Evolutionary conservation across 2,888 invertebrate genomes (phyloP).

Genomic region (Phortica okadai): DNA sequence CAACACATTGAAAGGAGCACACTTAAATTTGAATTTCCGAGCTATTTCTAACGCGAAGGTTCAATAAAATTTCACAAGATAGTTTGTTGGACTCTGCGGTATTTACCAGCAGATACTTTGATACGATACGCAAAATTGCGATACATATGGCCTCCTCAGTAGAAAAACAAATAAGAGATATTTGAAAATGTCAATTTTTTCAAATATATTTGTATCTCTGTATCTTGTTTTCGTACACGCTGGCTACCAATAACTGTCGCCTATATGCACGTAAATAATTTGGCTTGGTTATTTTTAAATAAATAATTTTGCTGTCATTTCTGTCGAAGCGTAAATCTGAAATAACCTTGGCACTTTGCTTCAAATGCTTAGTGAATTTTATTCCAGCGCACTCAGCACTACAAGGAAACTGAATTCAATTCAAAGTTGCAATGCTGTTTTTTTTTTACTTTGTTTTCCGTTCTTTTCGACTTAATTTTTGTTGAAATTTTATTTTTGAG

Average conservation of each 20-base stretch:
- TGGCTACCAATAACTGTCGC: no score
- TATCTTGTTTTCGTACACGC: no score
- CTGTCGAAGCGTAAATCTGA: background rate
- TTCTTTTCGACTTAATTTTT: constrained; percentile 43
- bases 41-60: constrained; percentile 25
- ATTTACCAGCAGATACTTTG: no score
- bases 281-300: constrained; percentile 20
- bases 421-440: constrained; percentile 31
- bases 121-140: no score
- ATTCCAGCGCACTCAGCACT: constrained; percentile 4
- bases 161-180: no score
- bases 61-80: background rate
- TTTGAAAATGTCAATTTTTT: no score
- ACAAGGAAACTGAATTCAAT: constrained; percentile 26
- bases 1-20: background rate
- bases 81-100: background rate
- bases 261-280: constrained; percentile 3
- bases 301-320: constrained; percentile 12
- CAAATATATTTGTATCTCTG: no score
- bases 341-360: constrained; percentile 28
- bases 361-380: background rate
- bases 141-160: no score
- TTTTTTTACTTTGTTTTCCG: constrained; percentile 34
- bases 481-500: background rate
- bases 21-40: background rate